Conservation (phyloP, 2,113 vertebrate genomes). For the Atherinomorus stipes region DNA sequence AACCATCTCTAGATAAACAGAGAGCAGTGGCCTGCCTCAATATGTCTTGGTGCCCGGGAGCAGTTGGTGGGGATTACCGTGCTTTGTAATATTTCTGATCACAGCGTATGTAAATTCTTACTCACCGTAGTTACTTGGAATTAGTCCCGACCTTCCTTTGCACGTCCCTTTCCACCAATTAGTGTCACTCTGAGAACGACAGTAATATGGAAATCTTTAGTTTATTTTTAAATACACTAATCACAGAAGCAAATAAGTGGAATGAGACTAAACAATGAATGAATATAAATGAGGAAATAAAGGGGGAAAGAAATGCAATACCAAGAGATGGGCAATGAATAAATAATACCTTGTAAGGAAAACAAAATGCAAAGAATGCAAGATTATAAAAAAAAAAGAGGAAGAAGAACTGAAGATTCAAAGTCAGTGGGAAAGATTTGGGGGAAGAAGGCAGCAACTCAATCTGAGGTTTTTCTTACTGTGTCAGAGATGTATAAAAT, state of each 20-base stretch:
- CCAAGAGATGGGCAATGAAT: not conserved
- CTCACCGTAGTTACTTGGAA: constrained; percentile 99
- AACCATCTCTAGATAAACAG: too few species aligned
- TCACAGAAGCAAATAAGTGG: not conserved
- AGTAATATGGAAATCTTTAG: not conserved
- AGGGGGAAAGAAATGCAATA: not conserved
- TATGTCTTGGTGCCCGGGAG: too few species aligned
- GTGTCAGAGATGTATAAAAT: constrained; percentile 97
- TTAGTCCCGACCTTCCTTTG: constrained; percentile 94
- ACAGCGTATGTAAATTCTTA: not conserved
- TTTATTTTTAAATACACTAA: not conserved
- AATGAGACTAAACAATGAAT: not conserved
- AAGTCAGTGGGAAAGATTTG: not conserved
- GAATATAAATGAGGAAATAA: not conserved
- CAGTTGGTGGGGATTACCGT: too few species aligned
- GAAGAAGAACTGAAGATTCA: constrained; percentile 22
- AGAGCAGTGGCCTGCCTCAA: too few species aligned
- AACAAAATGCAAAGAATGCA: constrained; percentile 20
- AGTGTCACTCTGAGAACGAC: constrained; percentile 88
- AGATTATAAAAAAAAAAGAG: constrained; percentile 17
- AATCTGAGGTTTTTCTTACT: constrained; percentile 79
- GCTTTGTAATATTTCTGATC: too few species aligned
- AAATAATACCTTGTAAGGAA: not conserved
- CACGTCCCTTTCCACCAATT: constrained; percentile 99
- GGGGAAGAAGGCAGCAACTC: not conserved